These are phyloP conservation scores for Prunella himalayana DNA, from an alignment of 2,113 vertebrate species.

Conservation along the genomic window DNA sequence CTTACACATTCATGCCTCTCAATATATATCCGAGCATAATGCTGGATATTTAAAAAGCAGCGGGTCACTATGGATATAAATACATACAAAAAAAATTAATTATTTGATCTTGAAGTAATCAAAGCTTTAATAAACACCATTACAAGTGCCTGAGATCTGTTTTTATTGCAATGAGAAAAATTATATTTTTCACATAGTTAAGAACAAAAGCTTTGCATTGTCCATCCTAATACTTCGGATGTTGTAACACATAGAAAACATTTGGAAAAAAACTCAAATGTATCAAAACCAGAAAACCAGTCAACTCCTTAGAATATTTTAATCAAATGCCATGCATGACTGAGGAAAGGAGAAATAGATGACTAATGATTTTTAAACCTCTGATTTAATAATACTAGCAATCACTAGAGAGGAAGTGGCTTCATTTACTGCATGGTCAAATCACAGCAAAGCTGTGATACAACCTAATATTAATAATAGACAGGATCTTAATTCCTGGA, in stretches of 20 bases:
- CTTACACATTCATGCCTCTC: not conserved
- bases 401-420: not conserved
- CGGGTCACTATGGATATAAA: not conserved
- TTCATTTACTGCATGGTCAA: not conserved
- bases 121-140: not conserved
- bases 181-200: not conserved
- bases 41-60: not conserved
- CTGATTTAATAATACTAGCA: not conserved
- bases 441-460: not conserved
- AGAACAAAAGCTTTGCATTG: not conserved
- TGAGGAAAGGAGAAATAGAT: not conserved
- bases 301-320: not conserved
- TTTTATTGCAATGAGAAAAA: not conserved
- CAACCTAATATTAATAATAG: not conserved
- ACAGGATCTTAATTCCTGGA: not conserved
- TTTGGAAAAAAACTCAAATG: accelerated
- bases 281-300: not conserved
- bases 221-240: not conserved
- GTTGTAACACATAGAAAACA: not conserved
- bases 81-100: not conserved
- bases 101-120: not conserved
- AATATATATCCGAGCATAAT: not conserved
- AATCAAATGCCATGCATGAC: not conserved
- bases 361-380: not conserved
- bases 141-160: not conserved